A percentile compares a stretch with the other conserved stretches of the same genome.
Evolutionary conservation across 1,140 invertebrate genomes (phyloP).

Genomic region (Magallana ariakensis): DNA sequence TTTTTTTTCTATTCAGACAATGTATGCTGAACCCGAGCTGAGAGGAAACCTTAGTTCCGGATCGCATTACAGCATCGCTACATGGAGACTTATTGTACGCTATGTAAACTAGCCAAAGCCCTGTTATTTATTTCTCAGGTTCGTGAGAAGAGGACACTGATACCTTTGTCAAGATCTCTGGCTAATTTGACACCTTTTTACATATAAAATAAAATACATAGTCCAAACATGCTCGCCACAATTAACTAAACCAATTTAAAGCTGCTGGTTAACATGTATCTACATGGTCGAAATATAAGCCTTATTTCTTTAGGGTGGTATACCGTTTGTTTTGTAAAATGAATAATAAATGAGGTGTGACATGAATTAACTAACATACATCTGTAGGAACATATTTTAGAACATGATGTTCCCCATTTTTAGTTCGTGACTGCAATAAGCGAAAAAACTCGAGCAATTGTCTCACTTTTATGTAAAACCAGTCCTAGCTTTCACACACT

Average conservation of each 20-base stretch:
- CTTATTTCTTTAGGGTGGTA: background rate
- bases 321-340: background rate
- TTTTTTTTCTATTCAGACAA: background rate
- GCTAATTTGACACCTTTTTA: constrained; percentile 10
- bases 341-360: background rate
- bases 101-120: background rate
- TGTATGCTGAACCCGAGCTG: background rate
- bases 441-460: background rate
- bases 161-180: constrained; percentile 13
- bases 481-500: background rate
- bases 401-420: background rate
- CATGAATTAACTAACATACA: constrained; percentile 5
- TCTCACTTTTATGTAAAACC: background rate
- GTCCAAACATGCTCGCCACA: constrained; percentile 15
- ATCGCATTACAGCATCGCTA: constrained; percentile 31
- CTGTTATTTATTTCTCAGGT: constrained; percentile 30
- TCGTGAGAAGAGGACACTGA: background rate
- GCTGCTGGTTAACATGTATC: background rate
- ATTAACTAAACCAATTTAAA: background rate
- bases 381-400: constrained; percentile 5
- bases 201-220: background rate
- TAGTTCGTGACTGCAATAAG: background rate
- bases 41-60: background rate
- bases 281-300: background rate
- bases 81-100: constrained; percentile 10